Conservation (phyloP, 2,888 invertebrate species). For the Lacanobia oleracea region DNA sequence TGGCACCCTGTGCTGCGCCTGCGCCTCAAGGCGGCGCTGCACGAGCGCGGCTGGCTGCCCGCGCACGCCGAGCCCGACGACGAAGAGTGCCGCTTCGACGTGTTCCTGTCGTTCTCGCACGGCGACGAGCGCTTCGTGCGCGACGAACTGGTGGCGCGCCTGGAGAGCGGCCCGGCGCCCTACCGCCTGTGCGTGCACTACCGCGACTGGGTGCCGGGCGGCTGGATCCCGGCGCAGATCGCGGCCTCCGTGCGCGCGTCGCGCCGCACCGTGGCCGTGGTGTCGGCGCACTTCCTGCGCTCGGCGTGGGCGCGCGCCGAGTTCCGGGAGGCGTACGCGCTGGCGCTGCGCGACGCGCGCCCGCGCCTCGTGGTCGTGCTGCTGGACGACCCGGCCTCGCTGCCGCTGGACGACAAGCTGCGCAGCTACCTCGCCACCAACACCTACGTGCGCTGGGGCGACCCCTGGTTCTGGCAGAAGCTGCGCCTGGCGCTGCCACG, state of each 20-base stretch:
- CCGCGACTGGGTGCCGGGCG: too few relatives aligned
- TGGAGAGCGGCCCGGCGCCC: too few relatives aligned
- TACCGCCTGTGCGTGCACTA: too few relatives aligned
- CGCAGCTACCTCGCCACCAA: slow-evolving; percentile 93
- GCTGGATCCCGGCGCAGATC: too few relatives aligned
- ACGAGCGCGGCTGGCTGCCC: slow-evolving; percentile 55
- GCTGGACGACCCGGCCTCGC: slow-evolving; percentile 84
- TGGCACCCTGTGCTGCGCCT: slow-evolving; percentile 52
- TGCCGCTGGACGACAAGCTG: slow-evolving; percentile 91
- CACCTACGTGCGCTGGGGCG: slow-evolving; percentile 95
- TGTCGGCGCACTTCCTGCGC: too few relatives aligned
- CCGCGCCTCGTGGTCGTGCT: slow-evolving; percentile 94
- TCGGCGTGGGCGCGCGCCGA: too few relatives aligned
- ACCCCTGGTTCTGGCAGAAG: slow-evolving; percentile 96
- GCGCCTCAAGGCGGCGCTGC: slow-evolving; percentile 61
- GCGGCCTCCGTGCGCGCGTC: too few relatives aligned
- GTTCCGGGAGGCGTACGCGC: too few relatives aligned
- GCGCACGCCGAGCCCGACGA: slow-evolving; percentile 60
- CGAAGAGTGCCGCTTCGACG: slow-evolving; percentile 91
- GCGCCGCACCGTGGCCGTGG: too few relatives aligned
- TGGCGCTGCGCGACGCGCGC: too few relatives aligned
- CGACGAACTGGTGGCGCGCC: too few relatives aligned
- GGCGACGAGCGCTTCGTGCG: too few relatives aligned
- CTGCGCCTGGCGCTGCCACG: slow-evolving; percentile 93
- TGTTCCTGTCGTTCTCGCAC: slow-evolving; percentile 95